Evolutionary conservation across 64 coral and sea anemone species (phyloP).

Genomic region (Pocillopora damicornis): DNA sequence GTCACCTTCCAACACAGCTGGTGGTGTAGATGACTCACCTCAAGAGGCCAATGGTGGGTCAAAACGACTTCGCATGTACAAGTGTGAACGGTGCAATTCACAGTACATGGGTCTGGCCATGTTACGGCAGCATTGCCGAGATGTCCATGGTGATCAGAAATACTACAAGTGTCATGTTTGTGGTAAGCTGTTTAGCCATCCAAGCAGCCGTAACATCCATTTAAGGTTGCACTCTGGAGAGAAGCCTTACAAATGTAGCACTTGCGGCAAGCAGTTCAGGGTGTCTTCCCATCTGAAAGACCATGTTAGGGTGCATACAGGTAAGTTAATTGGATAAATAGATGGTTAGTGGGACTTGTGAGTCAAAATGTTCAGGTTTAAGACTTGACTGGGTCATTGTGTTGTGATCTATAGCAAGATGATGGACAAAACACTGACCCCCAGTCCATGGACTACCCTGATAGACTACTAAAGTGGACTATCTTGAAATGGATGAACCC

Average conservation of each 20-base stretch:
- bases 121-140: slow-evolving; percentile 70
- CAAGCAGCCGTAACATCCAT: slow-evolving; percentile 92
- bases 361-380: too few species aligned
- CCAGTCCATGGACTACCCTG: too few species aligned
- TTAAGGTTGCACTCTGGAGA: slow-evolving; percentile 88
- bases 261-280: slow-evolving; percentile 81
- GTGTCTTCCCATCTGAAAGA: slow-evolving; percentile 92
- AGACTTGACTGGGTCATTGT: too few species aligned
- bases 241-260: slow-evolving; percentile 85
- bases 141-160: slow-evolving; percentile 87
- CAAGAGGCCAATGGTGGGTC: slow-evolving; percentile 7
- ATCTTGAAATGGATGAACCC: too few species aligned
- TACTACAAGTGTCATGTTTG: slow-evolving; percentile 96
- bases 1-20: background rate
- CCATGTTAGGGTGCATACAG: slow-evolving; percentile 90
- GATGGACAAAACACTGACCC: too few species aligned
- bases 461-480: too few species aligned
- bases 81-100: slow-evolving; percentile 81
- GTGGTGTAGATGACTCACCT: background rate
- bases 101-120: slow-evolving; percentile 83
- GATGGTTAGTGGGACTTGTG: background rate
- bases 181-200: slow-evolving; percentile 87
- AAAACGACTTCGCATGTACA: slow-evolving; percentile 66
- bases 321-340: slow-evolving; percentile 39
- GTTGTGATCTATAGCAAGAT: too few species aligned